phyloP scores from a whole-genome alignment of 1,140 invertebrate species.

The Psix sp. region DNA sequence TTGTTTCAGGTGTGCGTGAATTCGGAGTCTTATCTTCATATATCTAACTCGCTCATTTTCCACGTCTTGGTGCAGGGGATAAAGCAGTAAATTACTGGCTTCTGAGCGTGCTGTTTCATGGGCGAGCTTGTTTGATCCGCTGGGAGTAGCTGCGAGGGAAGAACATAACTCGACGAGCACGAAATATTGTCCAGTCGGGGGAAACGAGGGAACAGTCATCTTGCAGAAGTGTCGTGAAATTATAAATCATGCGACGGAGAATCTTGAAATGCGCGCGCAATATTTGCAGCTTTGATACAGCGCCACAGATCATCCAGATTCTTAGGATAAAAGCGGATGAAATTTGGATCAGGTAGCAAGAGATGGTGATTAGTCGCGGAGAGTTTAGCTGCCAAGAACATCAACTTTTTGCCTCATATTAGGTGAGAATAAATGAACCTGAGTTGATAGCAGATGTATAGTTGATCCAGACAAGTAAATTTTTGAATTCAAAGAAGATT shows the following conservation, averaged over 20 bases:
- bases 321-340: slow-evolving; percentile 33
- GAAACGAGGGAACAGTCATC: slow-evolving; percentile 40
- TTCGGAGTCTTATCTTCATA: slow-evolving; percentile 19
- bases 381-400: slow-evolving; percentile 4
- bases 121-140: slow-evolving; percentile 35
- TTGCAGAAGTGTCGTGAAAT: slow-evolving; percentile 29
- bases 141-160: slow-evolving; percentile 9
- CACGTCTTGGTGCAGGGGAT: slow-evolving; percentile 27
- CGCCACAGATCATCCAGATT: slow-evolving; percentile 14
- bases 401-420: not conserved
- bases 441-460: not conserved
- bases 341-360: slow-evolving; percentile 17
- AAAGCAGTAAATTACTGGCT: slow-evolving; percentile 48
- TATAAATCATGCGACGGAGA: slow-evolving; percentile 42
- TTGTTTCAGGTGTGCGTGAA: slow-evolving; percentile 22
- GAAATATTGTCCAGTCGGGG: slow-evolving; percentile 50
- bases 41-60: slow-evolving; percentile 37
- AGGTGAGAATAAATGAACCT: not conserved
- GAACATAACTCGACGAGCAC: slow-evolving; percentile 17
- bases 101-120: slow-evolving; percentile 34
- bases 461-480: no score
- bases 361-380: slow-evolving; percentile 16
- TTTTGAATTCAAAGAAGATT: no score
- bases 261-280: slow-evolving; percentile 48
- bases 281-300: slow-evolving; percentile 42